phyloP scores from a whole-genome alignment of 2,888 invertebrate genomes.

The Drosophila sordidula region DNA sequence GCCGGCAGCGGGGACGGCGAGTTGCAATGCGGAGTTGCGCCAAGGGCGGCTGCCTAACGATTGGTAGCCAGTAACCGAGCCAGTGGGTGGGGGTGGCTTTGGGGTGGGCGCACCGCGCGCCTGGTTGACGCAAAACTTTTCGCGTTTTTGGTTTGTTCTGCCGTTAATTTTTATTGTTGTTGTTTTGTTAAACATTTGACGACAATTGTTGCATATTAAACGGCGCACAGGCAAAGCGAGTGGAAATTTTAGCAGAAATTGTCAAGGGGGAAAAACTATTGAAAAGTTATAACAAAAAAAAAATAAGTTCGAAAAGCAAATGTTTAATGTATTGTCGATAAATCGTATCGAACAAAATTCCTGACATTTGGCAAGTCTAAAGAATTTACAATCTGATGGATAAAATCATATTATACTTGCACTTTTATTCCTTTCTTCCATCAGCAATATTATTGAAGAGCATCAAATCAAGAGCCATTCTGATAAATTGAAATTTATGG shows the following conservation, averaged over 20 bases:
- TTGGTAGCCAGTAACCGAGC: constrained; percentile 21
- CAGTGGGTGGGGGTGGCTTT: background rate
- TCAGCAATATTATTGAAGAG: no score
- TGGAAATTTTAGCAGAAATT: constrained; percentile 28
- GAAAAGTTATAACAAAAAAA: constrained; percentile 35
- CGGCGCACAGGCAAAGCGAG: constrained; percentile 47
- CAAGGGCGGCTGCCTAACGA: constrained; percentile 41
- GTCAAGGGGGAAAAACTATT: constrained; percentile 29
- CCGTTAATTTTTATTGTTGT: constrained; percentile 33
- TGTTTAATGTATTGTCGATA: background rate
- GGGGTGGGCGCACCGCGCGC: background rate
- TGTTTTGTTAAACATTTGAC: constrained; percentile 56
- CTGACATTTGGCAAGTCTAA: no score
- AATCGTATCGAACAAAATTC: background rate
- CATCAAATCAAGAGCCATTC: no score
- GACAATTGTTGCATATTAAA: constrained; percentile 74
- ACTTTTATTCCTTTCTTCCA: no score
- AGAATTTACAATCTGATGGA: no score
- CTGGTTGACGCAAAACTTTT: constrained; percentile 57
- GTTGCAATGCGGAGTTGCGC: constrained; percentile 24
- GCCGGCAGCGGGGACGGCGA: constrained; percentile 2
- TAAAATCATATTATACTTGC: no score
- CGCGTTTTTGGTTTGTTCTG: constrained; percentile 61
- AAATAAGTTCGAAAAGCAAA: constrained; percentile 19
- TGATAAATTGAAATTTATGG: background rate